Percentiles rank a stretch among this genome's conserved stretches.
These are phyloP conservation scores for Porites lobata DNA, from an alignment of 92 coral and sea anemone species.

Conservation along the genomic window DNA sequence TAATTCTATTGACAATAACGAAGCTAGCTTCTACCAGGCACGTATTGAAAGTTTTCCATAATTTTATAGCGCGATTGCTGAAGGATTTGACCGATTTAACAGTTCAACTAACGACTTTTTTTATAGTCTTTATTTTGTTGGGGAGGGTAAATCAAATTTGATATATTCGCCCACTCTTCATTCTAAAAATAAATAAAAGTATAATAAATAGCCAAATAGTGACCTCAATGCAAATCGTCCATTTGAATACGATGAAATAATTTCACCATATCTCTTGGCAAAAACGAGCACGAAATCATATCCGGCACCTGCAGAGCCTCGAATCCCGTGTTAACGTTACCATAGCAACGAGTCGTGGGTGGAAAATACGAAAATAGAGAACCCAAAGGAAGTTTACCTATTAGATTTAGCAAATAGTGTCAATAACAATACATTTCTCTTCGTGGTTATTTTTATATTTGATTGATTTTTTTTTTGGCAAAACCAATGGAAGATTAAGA, in stretches of 20 bases:
- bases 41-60: neutral
- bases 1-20: neutral
- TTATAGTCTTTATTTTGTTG: neutral
- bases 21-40: neutral
- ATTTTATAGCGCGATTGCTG: neutral
- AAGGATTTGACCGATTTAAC: too few relatives aligned
- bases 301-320: constrained; percentile 10
- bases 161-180: too few relatives aligned
- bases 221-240: neutral
- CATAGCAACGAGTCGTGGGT: constrained; percentile 25
- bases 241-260: neutral
- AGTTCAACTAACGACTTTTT: neutral
- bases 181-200: too few relatives aligned
- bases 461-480: neutral
- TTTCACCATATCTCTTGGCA: neutral
- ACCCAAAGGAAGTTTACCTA: neutral
- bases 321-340: constrained; percentile 8
- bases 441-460: neutral
- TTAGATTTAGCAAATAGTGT: too few relatives aligned
- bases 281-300: neutral
- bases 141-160: neutral
- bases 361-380: neutral
- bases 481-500: neutral
- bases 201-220: neutral
- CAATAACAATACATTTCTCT: too few relatives aligned